phyloP scores from a whole-genome alignment of 1,140 invertebrate genomes.

The Galleria mellonella region DNA sequence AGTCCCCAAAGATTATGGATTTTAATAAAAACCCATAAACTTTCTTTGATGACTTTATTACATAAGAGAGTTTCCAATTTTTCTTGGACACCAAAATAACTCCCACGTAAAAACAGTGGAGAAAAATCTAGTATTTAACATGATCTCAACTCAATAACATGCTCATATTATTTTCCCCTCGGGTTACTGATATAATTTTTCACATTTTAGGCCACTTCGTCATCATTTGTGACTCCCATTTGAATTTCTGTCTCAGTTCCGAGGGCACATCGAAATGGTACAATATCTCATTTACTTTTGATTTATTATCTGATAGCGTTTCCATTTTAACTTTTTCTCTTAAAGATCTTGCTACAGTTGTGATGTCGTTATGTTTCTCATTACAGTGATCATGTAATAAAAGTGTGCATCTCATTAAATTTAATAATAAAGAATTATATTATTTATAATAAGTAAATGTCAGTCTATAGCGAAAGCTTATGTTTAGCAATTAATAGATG shows the following conservation, averaged over 20 bases:
- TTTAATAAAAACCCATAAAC: too few relatives aligned
- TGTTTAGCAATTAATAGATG: too few relatives aligned
- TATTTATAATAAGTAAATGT: too few relatives aligned
- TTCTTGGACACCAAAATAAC: too few relatives aligned
- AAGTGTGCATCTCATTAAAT: too few relatives aligned
- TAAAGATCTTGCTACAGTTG: background rate
- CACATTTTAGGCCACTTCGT: slow-evolving; percentile 35
- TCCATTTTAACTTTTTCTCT: slow-evolving; percentile 24
- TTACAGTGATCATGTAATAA: background rate
- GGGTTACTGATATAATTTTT: background rate
- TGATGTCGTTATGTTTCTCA: slow-evolving; percentile 1
- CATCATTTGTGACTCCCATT: slow-evolving; percentile 41
- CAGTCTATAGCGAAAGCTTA: too few relatives aligned
- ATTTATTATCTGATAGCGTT: slow-evolving; percentile 46
- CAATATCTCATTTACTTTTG: slow-evolving; percentile 57
- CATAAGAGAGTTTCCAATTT: too few relatives aligned
- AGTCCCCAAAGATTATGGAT: too few relatives aligned
- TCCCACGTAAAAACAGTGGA: too few relatives aligned
- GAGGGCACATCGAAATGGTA: slow-evolving; percentile 30
- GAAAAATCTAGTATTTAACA: too few relatives aligned
- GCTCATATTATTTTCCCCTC: background rate
- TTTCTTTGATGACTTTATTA: too few relatives aligned
- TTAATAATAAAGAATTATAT: too few relatives aligned
- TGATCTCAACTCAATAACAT: background rate
- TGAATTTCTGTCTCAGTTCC: slow-evolving; percentile 22